phyloP scores from a whole-genome alignment of 1,140 invertebrate genomes.

The Cyclargus thomasi region DNA sequence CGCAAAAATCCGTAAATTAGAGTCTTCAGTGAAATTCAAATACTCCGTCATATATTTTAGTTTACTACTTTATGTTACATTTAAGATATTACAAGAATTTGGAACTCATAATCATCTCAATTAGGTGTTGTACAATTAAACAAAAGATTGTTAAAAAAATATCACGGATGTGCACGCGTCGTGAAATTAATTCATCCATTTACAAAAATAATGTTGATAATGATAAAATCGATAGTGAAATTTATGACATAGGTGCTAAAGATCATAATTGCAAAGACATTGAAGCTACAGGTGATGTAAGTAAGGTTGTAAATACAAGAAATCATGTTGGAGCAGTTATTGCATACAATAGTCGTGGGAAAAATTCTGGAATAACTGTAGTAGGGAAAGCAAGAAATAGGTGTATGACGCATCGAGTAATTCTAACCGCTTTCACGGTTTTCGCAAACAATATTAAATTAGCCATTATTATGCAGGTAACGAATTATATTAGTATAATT shows the following conservation, averaged over 20 bases:
- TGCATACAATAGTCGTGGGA: conserved; percentile 63
- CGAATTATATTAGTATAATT: neutral
- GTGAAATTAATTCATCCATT: conserved; percentile 44
- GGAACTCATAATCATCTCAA: conserved; percentile 1
- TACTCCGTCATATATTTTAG: too few species aligned
- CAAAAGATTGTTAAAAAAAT: conserved; percentile 32
- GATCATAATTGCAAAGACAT: conserved; percentile 17
- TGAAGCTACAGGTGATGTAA: conserved; percentile 1
- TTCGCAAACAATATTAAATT: conserved; percentile 9
- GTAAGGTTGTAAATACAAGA: conserved; percentile 31
- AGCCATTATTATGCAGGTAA: neutral
- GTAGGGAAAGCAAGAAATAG: conserved; percentile 46
- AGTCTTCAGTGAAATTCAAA: too few species aligned
- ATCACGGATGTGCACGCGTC: conserved; percentile 43
- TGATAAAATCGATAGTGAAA: conserved; percentile 11
- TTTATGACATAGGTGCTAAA: conserved; percentile 10
- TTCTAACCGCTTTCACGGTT: conserved; percentile 19
- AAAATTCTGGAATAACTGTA: conserved; percentile 52
- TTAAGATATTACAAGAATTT: neutral
- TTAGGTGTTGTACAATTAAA: conserved; percentile 12
- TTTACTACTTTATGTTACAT: conserved; percentile 20
- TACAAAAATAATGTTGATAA: conserved; percentile 25
- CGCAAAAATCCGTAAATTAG: too few species aligned
- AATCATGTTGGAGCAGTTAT: conserved; percentile 39
- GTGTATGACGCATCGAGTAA: conserved; percentile 21